Percentiles rank a stretch among this genome's conserved stretches.
phyloP scores from a whole-genome alignment of 1,140 invertebrate species.

The Danaus plexippus region DNA sequence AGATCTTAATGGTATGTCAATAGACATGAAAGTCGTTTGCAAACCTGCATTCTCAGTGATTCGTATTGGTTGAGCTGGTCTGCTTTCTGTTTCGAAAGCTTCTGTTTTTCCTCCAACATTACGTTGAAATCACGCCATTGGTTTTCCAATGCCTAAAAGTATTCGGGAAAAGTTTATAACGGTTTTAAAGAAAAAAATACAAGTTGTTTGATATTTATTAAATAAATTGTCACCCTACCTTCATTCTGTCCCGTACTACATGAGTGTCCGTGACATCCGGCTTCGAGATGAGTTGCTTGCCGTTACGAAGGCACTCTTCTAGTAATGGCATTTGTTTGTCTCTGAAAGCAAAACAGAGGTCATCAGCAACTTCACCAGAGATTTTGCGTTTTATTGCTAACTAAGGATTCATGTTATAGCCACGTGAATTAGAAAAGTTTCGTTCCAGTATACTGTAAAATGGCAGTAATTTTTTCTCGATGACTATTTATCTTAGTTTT shows the following conservation, averaged over 20 bases:
- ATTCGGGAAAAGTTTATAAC: neutral
- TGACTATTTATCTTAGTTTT: slow-evolving; percentile 4
- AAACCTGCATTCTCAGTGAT: slow-evolving; percentile 80
- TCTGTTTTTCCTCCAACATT: slow-evolving; percentile 86
- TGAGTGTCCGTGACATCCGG: slow-evolving; percentile 92
- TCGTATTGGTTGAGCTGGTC: slow-evolving; percentile 91
- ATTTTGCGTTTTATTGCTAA: too few relatives aligned
- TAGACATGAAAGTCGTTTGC: neutral
- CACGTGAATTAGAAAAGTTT: too few relatives aligned
- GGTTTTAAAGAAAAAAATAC: neutral
- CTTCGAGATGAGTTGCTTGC: slow-evolving; percentile 87
- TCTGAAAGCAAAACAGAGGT: slow-evolving; percentile 22
- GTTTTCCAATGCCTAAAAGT: slow-evolving; percentile 79
- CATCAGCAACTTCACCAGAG: too few relatives aligned
- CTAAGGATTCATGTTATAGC: too few relatives aligned
- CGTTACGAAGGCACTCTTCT: slow-evolving; percentile 84
- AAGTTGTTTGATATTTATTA: neutral
- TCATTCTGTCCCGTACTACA: slow-evolving; percentile 88
- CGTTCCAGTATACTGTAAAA: neutral
- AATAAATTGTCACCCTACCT: slow-evolving; percentile 60
- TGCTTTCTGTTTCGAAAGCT: slow-evolving; percentile 84
- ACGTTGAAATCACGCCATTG: slow-evolving; percentile 89
- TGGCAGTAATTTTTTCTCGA: slow-evolving; percentile 1
- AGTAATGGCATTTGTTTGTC: slow-evolving; percentile 73
- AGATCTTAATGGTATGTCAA: too few relatives aligned